Evolutionary conservation across 53 echinoderm and acorn worm genomes (phyloP), one percentile per base, ranked within the genome.

Genomic region (Apostichopus leukothele): DNA sequence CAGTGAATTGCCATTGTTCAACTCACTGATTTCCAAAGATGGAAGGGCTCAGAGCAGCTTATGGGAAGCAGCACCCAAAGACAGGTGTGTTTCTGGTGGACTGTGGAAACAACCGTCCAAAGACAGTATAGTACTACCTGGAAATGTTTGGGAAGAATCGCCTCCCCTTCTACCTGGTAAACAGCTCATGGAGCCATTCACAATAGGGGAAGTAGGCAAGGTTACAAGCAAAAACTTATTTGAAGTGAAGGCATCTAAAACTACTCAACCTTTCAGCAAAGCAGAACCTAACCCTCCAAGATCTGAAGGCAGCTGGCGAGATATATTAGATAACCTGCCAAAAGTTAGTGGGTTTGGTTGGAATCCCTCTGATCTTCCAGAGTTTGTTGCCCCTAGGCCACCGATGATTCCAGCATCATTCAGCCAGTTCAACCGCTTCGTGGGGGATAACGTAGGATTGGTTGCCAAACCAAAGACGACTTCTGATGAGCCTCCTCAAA

Each of bases 271-370:
- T 11, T 22, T 39, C 26, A 67, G 26, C 10, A 60, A 27, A 23
- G 21, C 66, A 14, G 63, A 84, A 7, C 51, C 85, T 50, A 18
- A 61, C 21, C 63, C 85, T 63, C 66, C 66, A 4, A 85, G 67
- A 68, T 60, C 61, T 50, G 85, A 85, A 14, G 85, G 85, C 9
- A 85, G 85, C 68, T 85, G 85, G 85, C 67, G 85, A 10, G 85
- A 85, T 5, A 85, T 85, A 27, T 67, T 85, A 50, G 85, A 85
- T 50, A 85, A 85, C 85, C 51, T 85, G 85, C 50, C 85, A 27
- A 63, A 60, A 23, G 85, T 67, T 14, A 85, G 85, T 50, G 85
- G 66, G 5, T 57, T 57, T 0, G 57, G 9, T 57, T 57, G 9
- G 9, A 23, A 83, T 23, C 85, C 85, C 3, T 18, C 18, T 13